Base-by-base conservation (phyloP, 2,797 vertebrate genomes). In the Diplodus sargus region DNA sequence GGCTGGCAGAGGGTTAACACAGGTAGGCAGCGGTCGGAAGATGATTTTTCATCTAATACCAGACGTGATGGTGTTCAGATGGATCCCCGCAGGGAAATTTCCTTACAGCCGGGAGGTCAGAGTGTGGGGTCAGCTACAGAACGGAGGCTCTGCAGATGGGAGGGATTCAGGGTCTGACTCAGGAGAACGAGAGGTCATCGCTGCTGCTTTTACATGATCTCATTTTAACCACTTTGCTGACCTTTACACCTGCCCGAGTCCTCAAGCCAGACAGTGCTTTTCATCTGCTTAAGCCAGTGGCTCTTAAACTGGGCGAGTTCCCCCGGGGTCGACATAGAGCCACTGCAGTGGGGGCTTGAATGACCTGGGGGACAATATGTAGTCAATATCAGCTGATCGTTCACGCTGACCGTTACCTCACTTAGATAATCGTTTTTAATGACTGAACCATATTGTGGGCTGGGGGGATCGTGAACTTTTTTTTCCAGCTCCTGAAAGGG, bases 1-100 rank as follows among this genome's bases (percentile, higher is more conserved):
- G 95, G 95, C 74, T 96, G 96, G 96, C 95, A 96, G 91, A 93
- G 92, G 58, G 94, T 96, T 63, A 94, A 95, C 88, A 96, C 96
- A 90, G 95, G 96, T 96, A 92, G 74, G 75, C 66, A 34, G 17
- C 14, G n/a, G 81, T 39, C 20, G 5, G 22, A 39, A 52, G 13
- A 70, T 59, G 20, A 53, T 59, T 71, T 76, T 75, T 73, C 49
- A 39, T 82, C 61, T 80, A 25, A 23, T 49, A 54, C 16, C 68
- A 68, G 67, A 58, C 74, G 48, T 57, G 67, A 82, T 71, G 57
- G 70, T 70, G 30, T 75, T 82, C 71, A 70, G 75, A 84, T 78
- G 47, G 68, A 78, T 75, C 63, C 79, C 83, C 63, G 17, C 57
- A 10, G 79, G 78, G 85, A 76, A 69, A 71, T 77, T 39, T 58